Percentiles rank a stretch among this genome's conserved stretches.
phyloP scores from a whole-genome alignment of 2,888 invertebrate genomes.

The Rhopalosiphum nymphaeae region DNA sequence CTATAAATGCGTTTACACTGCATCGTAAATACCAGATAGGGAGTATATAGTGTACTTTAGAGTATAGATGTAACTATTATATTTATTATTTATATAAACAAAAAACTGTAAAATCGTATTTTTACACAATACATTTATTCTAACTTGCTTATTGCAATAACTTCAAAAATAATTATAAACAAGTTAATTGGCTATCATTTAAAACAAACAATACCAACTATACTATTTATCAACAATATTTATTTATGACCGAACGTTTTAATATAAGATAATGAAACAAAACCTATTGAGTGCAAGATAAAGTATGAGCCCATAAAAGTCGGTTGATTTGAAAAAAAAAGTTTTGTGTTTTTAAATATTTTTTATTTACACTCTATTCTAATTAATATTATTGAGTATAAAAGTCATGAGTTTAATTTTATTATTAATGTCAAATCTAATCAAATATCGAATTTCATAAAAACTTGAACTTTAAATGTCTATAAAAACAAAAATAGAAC shows the following conservation, averaged over 20 bases:
- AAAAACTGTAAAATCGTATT: background rate
- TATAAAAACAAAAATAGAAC: too few relatives aligned
- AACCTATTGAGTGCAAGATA: background rate
- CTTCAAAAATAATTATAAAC: background rate
- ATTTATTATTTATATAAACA: background rate
- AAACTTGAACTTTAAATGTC: too few relatives aligned
- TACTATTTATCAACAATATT: background rate
- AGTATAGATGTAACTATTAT: background rate
- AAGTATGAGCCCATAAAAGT: background rate
- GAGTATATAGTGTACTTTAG: too few relatives aligned
- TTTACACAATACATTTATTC: background rate
- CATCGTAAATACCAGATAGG: background rate
- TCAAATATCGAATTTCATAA: too few relatives aligned
- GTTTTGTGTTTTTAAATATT: background rate
- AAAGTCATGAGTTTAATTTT: background rate
- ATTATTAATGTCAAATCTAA: background rate
- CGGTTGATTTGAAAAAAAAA: background rate
- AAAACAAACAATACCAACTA: background rate
- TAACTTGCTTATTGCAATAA: background rate
- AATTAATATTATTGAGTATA: background rate
- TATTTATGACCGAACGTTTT: background rate
- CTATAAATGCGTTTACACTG: background rate
- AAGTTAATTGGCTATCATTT: background rate
- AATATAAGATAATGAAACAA: background rate
- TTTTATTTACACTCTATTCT: background rate